Evolutionary conservation across 2,888 invertebrate species (phyloP).

Genomic region (Macaria liturata): DNA sequence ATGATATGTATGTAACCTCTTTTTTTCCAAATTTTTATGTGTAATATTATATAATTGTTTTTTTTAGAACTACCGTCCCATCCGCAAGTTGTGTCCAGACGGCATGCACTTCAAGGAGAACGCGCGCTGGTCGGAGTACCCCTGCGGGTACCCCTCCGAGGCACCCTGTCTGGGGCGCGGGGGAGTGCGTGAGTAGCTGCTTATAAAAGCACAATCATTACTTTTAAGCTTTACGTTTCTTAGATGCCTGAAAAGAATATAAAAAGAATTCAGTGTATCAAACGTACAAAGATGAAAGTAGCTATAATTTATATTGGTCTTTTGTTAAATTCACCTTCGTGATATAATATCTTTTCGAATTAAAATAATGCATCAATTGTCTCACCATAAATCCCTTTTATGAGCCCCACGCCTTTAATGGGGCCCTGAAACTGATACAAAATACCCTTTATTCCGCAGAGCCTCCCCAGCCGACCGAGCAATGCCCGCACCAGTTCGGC

Average conservation of each 20-base stretch:
- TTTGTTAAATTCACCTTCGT: no score
- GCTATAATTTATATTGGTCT: no score
- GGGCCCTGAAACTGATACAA: neutral
- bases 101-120: slow-evolving; percentile 90
- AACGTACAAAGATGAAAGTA: no score
- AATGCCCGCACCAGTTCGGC: slow-evolving; percentile 91
- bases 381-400: neutral
- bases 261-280: no score
- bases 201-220: neutral
- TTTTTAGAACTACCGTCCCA: slow-evolving; percentile 83
- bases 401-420: no score
- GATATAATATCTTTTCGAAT: no score
- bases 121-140: slow-evolving; percentile 47
- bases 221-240: no score
- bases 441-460: slow-evolving; percentile 65
- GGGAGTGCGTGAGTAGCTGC: slow-evolving; percentile 79
- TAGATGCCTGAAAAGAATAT: no score
- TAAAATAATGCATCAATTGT: neutral
- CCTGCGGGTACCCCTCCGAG: no score
- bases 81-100: slow-evolving; percentile 89
- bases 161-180: no score
- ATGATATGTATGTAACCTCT: no score
- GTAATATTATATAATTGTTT: slow-evolving; percentile 52
- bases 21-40: no score
- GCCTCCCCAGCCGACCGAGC: slow-evolving; percentile 85